Conservation (phyloP, 1,140 invertebrate genomes). For the Lucilia cuprina region DNA sequence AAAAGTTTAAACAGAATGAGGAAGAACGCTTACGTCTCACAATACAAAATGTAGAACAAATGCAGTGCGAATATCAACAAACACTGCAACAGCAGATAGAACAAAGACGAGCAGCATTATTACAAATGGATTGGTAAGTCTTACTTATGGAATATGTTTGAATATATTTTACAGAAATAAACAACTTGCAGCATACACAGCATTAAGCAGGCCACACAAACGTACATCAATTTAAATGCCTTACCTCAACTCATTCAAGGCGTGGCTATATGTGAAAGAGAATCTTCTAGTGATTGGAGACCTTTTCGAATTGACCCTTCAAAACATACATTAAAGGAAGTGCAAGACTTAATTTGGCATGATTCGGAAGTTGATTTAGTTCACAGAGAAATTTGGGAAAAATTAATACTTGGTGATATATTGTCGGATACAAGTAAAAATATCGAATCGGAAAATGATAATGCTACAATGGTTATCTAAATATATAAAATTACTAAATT, state of each 20-base stretch:
- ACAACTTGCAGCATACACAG: neutral
- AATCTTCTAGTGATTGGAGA: conserved; percentile 4
- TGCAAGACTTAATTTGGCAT: conserved; percentile 16
- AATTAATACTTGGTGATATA: neutral
- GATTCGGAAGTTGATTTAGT: neutral
- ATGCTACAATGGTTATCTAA: neutral
- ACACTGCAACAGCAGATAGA: neutral
- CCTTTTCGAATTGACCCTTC: conserved; percentile 30
- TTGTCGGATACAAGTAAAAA: neutral
- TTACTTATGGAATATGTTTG: neutral
- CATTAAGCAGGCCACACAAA: conserved; percentile 29
- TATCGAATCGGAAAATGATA: neutral
- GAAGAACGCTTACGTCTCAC: neutral
- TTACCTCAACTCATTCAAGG: conserved; percentile 26
- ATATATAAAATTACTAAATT: no score
- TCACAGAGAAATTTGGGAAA: conserved; percentile 28
- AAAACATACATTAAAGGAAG: conserved; percentile 19
- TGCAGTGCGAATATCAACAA: neutral
- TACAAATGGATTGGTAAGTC: neutral
- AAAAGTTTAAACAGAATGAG: neutral
- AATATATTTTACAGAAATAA: neutral
- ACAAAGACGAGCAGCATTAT: neutral
- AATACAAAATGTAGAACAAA: neutral
- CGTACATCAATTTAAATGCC: conserved; percentile 26
- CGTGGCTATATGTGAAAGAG: neutral